phyloP scores from a whole-genome alignment of 2,888 invertebrate genomes.

The Parascotia fuliginaria region DNA sequence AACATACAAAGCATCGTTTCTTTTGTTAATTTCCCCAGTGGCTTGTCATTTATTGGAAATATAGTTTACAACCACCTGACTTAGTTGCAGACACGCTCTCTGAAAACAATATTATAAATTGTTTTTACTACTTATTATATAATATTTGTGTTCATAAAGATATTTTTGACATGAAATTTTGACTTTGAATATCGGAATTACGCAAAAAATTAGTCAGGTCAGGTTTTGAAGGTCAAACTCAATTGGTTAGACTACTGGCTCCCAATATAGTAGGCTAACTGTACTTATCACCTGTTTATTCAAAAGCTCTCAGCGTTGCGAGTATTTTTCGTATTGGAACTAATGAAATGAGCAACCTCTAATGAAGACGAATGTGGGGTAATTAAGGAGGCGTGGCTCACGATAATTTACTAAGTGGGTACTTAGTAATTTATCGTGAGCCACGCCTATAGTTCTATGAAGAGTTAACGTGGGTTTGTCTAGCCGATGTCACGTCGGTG shows the following conservation, averaged over 20 bases:
- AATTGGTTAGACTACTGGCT: too few species aligned
- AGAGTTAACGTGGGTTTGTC: too few species aligned
- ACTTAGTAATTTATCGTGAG: too few species aligned
- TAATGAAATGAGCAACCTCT: conserved; percentile 31
- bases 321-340: conserved; percentile 14
- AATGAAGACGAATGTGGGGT: conserved; percentile 43
- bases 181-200: too few species aligned
- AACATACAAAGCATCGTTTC: conserved; percentile 6
- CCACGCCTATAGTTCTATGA: too few species aligned
- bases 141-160: too few species aligned
- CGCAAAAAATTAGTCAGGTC: too few species aligned
- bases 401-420: conserved; percentile 29
- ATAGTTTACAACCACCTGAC: background rate
- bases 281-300: background rate
- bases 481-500: too few species aligned
- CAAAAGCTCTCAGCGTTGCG: background rate
- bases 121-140: background rate
- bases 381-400: conserved; percentile 32
- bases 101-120: background rate
- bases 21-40: conserved; percentile 40
- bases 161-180: too few species aligned
- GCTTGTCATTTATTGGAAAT: conserved; percentile 29
- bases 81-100: background rate
- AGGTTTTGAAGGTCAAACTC: too few species aligned
- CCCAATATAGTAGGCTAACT: too few species aligned